A percentile compares a stretch with the other conserved stretches of the same genome.
phyloP scores from a whole-genome alignment of 1,140 invertebrate species.

The Leptinotarsa defecta region DNA sequence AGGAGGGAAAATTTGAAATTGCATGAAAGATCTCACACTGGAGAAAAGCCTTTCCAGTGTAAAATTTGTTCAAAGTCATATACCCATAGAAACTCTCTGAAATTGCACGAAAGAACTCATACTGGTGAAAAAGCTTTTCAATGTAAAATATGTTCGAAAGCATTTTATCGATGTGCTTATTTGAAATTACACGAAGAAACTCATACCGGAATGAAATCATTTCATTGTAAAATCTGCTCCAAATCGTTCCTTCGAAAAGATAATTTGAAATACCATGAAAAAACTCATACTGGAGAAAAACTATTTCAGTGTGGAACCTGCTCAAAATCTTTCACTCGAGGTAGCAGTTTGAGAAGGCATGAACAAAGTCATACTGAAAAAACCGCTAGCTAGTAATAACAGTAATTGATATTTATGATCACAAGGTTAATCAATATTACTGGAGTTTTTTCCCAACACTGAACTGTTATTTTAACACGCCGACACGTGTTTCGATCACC shows the following conservation, averaged over 20 bases:
- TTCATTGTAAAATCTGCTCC: background rate
- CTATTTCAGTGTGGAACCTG: background rate
- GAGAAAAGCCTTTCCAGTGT: background rate
- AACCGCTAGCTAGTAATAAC: no score
- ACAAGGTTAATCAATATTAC: no score
- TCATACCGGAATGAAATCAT: background rate
- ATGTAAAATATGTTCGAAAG: conserved; percentile 13
- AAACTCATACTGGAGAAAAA: background rate
- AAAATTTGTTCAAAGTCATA: background rate
- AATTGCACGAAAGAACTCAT: background rate
- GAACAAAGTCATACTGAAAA: no score
- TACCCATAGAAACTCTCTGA: background rate
- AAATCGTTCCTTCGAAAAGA: conserved; percentile 1
- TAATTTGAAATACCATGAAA: background rate
- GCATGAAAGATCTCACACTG: background rate
- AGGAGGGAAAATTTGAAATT: background rate
- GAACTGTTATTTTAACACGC: no score
- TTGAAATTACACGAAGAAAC: background rate
- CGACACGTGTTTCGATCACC: no score
- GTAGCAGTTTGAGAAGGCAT: no score
- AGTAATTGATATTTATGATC: no score
- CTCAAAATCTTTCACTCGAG: no score
- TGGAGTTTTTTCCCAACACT: no score
- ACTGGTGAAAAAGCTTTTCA: background rate
- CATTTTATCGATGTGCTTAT: background rate